Percentiles rank a stretch among this genome's conserved stretches.
Conservation (phyloP, 2,797 vertebrate genomes). For the Acanthornis magna region DNA sequence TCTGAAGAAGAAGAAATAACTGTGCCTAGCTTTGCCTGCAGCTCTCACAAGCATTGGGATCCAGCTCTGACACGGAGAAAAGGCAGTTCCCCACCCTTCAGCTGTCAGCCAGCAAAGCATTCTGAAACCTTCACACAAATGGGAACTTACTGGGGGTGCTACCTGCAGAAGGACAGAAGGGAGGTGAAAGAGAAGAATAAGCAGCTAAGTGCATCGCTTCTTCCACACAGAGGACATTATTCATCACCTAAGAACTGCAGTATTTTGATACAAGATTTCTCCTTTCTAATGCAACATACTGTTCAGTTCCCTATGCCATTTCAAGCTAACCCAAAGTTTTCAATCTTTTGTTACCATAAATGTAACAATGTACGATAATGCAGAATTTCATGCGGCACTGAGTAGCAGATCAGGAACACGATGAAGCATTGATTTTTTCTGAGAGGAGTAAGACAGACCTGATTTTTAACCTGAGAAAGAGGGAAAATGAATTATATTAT, state of each 20-base stretch:
- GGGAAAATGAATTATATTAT: constrained; percentile 71
- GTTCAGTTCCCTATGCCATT: not conserved
- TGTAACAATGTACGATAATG: not conserved
- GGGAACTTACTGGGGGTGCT: not conserved
- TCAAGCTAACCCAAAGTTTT: not conserved
- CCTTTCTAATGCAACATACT: not conserved
- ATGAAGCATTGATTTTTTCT: constrained; percentile 37
- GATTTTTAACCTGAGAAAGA: constrained; percentile 70
- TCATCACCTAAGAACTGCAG: not conserved
- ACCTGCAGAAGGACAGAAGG: not conserved
- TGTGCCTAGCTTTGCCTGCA: not conserved
- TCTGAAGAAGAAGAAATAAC: not conserved
- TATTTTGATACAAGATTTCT: not conserved
- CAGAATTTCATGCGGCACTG: not conserved
- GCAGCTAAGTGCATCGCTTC: not conserved
- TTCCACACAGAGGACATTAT: not conserved
- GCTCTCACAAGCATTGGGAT: not conserved
- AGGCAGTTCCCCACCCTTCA: not conserved
- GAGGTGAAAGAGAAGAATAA: not conserved
- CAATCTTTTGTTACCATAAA: not conserved
- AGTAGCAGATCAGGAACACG: not conserved
- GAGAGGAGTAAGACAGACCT: constrained; percentile 54
- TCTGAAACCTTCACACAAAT: not conserved
- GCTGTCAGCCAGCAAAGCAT: not conserved
- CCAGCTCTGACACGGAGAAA: not conserved